Conservation (phyloP, 2,888 invertebrate genomes). For the Tipula helvola region DNA sequence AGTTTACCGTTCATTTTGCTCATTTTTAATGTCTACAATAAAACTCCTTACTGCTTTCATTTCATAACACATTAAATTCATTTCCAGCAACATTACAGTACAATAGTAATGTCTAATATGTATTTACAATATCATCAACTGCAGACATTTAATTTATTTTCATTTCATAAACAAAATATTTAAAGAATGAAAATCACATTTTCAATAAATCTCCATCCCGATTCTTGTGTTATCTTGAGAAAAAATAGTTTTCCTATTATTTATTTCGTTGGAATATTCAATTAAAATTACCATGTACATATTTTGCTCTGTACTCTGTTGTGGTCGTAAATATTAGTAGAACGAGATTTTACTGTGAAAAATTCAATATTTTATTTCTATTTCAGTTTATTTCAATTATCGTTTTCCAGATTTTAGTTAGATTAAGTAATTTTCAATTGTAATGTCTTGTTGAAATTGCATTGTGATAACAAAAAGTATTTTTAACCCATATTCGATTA, state of each 20-base stretch:
- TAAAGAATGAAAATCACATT: not conserved
- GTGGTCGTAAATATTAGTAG: not conserved
- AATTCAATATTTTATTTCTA: no score
- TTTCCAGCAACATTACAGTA: not conserved
- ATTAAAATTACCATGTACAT: no score
- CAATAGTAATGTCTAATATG: not conserved
- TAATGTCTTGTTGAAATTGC: no score
- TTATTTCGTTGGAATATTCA: not conserved
- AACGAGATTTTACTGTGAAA: no score
- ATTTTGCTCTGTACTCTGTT: not conserved
- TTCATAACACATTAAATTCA: not conserved
- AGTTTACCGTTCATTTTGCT: not conserved
- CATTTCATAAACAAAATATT: not conserved
- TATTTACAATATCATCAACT: not conserved
- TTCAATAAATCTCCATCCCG: not conserved
- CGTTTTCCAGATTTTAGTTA: no score
- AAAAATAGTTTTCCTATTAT: not conserved
- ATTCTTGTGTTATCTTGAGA: not conserved
- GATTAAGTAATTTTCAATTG: no score
- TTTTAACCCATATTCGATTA: no score
- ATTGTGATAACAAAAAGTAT: no score
- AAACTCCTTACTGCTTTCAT: not conserved
- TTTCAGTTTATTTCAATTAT: no score
- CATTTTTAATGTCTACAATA: not conserved
- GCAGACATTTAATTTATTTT: not conserved